These are phyloP conservation scores for Troilus luridus DNA, from an alignment of 2,888 invertebrate genomes.

Conservation along the genomic window DNA sequence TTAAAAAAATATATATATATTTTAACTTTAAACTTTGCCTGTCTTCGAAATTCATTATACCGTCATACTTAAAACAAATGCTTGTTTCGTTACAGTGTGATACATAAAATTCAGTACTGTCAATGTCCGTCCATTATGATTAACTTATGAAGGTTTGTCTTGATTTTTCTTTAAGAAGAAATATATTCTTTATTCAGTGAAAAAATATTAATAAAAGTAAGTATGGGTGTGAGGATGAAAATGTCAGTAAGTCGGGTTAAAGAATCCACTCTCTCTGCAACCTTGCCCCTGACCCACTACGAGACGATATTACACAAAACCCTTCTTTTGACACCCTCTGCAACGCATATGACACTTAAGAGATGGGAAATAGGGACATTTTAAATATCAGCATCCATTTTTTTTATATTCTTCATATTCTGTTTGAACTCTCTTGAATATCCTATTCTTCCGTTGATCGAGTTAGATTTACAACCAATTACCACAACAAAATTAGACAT, in stretches of 20 bases:
- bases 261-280: conserved; percentile 6
- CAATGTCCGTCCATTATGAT: too few species aligned
- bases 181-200: not conserved
- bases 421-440: not conserved
- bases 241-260: not conserved
- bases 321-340: not conserved
- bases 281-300: not conserved
- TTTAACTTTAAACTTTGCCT: too few species aligned
- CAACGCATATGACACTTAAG: not conserved
- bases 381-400: not conserved
- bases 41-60: too few species aligned
- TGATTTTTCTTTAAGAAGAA: not conserved
- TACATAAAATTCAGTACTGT: too few species aligned
- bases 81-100: too few species aligned
- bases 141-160: too few species aligned
- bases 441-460: not conserved
- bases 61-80: too few species aligned
- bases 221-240: not conserved
- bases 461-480: not conserved
- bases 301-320: not conserved
- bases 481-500: not conserved
- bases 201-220: not conserved
- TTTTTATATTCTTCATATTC: not conserved
- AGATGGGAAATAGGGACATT: not conserved
- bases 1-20: too few species aligned